Base-by-base conservation (phyloP, 2,113 vertebrate species). In the Megaceryle maxima region DNA sequence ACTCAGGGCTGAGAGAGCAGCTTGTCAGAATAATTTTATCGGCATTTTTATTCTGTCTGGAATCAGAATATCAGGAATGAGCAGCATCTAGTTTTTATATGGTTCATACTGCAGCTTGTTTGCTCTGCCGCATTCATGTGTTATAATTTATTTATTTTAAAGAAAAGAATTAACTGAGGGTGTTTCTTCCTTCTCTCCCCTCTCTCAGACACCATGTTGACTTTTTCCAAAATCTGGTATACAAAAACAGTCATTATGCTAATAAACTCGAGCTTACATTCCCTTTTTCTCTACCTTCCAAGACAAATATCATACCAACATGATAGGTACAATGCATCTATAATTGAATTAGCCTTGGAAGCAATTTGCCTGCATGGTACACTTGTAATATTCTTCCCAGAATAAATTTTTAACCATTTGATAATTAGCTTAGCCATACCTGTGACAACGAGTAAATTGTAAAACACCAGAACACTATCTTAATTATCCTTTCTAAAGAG, bases 401-500 rank as follows among this genome's bases (percentile, higher is more conserved):
- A 93, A 94, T 88, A 95, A 83, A 93, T 82, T 96, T 96, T 97
- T 97, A 97, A 97, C 97, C 86, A 79, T 97, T 96, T 92, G 92
- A 94, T 95, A 96, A 97, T 97, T 96, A 97, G 96, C 95, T 96
- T 91, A 95, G 86, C 94, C 93, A 78, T 90, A 96, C 97, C 94
- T 95, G 88, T 91, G 95, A 97, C 97, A 96, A 97, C 86, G 77
- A 96, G 96, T 94, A 97, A 97, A 96, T 96, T 94, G 92, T 94
- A 93, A 95, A 97, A 87, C 91, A 91, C 79, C 91, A 92, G 92
- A 94, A 94, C 73, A 92, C 87, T 97, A 92, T 94, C 94, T 97
- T 97, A 97, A 97, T 97, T 96, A 97, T 96, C 94, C 96, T 95
- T 97, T 88, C 95, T 97, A 94, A 97, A 94, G 96, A 95, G 91